These are phyloP conservation scores for Oceanodroma leucorhoa DNA, from an alignment of 2,797 vertebrate genomes.

Conservation along the genomic window DNA sequence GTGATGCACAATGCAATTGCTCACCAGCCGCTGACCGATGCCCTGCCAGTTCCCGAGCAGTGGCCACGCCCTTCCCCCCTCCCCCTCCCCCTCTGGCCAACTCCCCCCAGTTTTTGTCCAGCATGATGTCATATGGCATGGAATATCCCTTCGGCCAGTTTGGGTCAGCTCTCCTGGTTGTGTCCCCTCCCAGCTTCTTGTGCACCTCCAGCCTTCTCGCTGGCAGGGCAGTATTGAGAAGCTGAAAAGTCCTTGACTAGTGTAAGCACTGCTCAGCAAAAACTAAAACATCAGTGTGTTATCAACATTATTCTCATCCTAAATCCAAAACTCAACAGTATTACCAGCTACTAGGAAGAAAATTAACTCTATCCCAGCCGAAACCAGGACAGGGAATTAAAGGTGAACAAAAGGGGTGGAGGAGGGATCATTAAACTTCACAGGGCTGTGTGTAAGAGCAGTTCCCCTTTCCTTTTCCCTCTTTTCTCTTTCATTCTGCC, in stretches of 20 bases:
- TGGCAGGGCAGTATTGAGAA: too few species aligned
- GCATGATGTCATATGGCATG: background rate
- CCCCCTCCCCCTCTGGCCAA: too few species aligned
- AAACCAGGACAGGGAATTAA: background rate
- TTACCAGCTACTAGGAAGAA: background rate
- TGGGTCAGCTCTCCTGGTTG: background rate
- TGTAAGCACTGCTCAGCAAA: background rate
- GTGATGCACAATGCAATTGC: background rate
- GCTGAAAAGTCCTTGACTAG: too few species aligned
- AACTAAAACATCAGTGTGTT: background rate
- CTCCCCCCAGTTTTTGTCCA: background rate
- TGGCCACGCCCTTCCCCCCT: fast-evolving
- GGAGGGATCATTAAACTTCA: background rate
- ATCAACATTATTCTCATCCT: background rate
- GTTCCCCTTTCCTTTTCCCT: background rate
- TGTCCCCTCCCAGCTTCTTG: background rate
- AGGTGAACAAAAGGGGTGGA: background rate
- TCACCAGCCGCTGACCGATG: background rate
- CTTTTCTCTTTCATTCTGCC: background rate
- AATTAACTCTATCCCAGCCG: background rate
- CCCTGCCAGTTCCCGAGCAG: background rate
- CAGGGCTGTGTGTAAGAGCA: background rate
- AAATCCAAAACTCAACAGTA: background rate
- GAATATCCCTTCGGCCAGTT: background rate
- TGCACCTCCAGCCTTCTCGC: background rate